phyloP scores from a whole-genome alignment of 2,888 invertebrate genomes.

The Ichneumon xanthorius region DNA sequence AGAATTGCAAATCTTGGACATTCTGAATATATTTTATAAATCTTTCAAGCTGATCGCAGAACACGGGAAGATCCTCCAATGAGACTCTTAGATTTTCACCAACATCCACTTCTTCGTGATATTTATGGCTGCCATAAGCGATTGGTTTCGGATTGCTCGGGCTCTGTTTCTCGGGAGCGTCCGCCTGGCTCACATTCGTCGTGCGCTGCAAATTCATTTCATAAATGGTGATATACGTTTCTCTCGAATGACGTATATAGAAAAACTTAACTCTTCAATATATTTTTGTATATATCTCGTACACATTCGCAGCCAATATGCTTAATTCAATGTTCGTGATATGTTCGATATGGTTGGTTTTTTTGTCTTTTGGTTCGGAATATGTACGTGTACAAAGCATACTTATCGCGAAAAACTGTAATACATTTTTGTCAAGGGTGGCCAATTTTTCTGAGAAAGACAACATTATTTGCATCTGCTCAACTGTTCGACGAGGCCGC shows the following conservation, averaged over 20 bases:
- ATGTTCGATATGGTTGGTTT: too few species aligned
- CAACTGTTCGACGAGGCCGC: too few species aligned
- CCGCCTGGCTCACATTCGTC: slow-evolving; percentile 20
- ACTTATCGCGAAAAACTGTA: too few species aligned
- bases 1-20: slow-evolving; percentile 71
- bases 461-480: too few species aligned
- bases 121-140: slow-evolving; percentile 1
- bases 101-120: slow-evolving; percentile 12
- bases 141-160: neutral
- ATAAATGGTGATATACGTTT: slow-evolving; percentile 7
- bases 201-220: slow-evolving; percentile 30
- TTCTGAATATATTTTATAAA: slow-evolving; percentile 74
- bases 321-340: too few species aligned
- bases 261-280: neutral
- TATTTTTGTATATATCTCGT: too few species aligned
- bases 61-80: slow-evolving; percentile 66
- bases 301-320: too few species aligned
- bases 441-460: too few species aligned
- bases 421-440: too few species aligned
- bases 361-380: too few species aligned
- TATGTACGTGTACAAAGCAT: too few species aligned
- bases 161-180: slow-evolving; percentile 5
- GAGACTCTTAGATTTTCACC: slow-evolving; percentile 63
- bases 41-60: slow-evolving; percentile 75
- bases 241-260: slow-evolving; percentile 8